Evolutionary conservation across 2,888 invertebrate genomes (phyloP), one percentile per base, ranked within the genome.

Genomic region (Metacarcinus magister): DNA sequence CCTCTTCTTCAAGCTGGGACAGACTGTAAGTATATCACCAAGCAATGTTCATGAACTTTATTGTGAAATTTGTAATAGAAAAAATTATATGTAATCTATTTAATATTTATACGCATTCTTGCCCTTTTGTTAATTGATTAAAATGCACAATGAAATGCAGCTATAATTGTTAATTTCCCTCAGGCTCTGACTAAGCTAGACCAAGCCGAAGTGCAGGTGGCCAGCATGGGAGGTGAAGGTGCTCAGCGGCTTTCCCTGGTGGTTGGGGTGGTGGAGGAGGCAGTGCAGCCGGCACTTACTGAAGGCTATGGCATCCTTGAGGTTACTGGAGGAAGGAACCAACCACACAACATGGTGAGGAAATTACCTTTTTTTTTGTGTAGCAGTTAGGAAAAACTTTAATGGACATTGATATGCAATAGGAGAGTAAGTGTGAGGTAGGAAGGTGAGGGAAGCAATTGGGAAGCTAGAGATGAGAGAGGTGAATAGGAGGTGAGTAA

Each of bases 221-320:
- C 98, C n/a, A 97, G 98, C 98, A 97, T 98, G 98, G 97, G 97
- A 98, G 75, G 98, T 98, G 98, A 98, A 98, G 97, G 98, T 98
- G 98, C 98, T 95, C 98, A 98, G 97, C 98, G 98, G 96, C 98
- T 98, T 97, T 98, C 98, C 54, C 98, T 98, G 97, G 98, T 98
- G 97, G 98, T 98, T 54, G 98, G 98, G 97, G 98, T 98, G 97
- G 98, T 98, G 97, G 98, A 98, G 97, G 98, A 98, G 97, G 98
- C 98, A 54, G 98, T 98, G 54, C 98, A 98, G 95, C 98, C 98
- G 96, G 98, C 98, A 93, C 98, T 99, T 94, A 98, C 98, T 92
- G 98, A 98, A 97, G 99, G 99, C 96, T 98, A 98, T 97, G 98
- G 98, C 97, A 98, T 99, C 97, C 98, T 99, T 91, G 98, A 98